Base-by-base conservation (phyloP, 2,797 vertebrate species). In the Dicrostonyx torquatus region DNA sequence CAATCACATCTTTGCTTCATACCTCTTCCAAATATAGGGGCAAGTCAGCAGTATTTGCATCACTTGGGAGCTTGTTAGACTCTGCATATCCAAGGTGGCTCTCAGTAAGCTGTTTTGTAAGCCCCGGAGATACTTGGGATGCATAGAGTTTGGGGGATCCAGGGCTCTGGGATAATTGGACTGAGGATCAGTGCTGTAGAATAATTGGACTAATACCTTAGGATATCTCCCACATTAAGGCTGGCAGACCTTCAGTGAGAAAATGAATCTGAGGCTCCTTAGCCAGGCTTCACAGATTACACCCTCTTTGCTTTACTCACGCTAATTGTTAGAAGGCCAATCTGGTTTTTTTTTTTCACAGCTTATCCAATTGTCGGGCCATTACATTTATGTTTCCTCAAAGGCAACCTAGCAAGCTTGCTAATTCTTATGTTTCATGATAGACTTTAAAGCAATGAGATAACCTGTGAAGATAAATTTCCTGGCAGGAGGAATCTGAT, bases 381-480 rank as follows among this genome's bases (percentile, higher is more conserved):
- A 84, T 11, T 85, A 43, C 24, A 77, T 72, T 88, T 82, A 70
- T 72, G 1, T 82, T 7, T 92, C 40, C 29, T 87, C 48, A 45
- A 73, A 94, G 55, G 22, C 24, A 89, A 31, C 40, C n/a, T 11
- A 40, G 53, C 64, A 6, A 89, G 14, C 89, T n/a, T 26, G 95
- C 62, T 83, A 64, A 91, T 89, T 70, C 70, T 66, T 88, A 55
- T 77, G 48, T 84, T 95, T 90, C 17, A 40, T 8, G 12, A 53
- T 24, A 83, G n/a, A 18, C 18, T 85, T 72, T 92, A 83, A 94
- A 40, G 86, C 55, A 92, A 75, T 11, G 18, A 73, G 45, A 95
- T 92, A 97, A 88, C 20, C 18, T 26, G 72, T 66, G 76, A 84
- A 79, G 75, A 96, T 90, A 93, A 9, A 80, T 92, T 90, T 93